Evolutionary conservation across 2,888 invertebrate species (phyloP).

Genomic region (Ypsolopha sequella): DNA sequence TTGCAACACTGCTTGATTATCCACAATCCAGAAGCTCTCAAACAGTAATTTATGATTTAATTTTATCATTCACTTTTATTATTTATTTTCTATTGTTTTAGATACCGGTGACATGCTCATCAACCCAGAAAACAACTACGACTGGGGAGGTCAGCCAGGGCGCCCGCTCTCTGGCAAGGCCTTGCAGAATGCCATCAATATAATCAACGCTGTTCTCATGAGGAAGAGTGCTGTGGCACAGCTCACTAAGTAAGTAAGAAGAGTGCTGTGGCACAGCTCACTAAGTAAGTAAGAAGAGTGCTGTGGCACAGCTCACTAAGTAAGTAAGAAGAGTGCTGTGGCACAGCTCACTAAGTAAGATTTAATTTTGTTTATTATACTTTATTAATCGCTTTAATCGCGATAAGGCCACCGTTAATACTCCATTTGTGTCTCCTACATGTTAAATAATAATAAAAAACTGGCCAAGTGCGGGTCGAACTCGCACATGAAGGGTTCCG

Average conservation of each 20-base stretch:
- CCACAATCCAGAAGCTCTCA: no score
- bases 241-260: conserved; percentile 69
- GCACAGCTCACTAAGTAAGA: conserved; percentile 46
- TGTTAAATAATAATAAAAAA: no score
- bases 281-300: no score
- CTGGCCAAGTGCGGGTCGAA: no score
- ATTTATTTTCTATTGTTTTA: conserved; percentile 17
- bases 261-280: no score
- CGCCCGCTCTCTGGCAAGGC: conserved; percentile 34
- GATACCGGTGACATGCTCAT: conserved; percentile 59
- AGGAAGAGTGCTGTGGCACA: conserved; percentile 73
- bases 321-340: conserved; percentile 71
- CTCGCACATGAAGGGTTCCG: no score
- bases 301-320: conserved; percentile 72
- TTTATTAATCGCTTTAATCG: conserved; percentile 9
- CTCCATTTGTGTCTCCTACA: no score
- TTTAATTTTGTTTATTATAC: not conserved
- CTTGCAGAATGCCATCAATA: conserved; percentile 75
- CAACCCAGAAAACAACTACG: conserved; percentile 55
- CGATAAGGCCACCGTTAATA: no score
- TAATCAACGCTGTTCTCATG: conserved; percentile 76
- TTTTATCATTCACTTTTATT: not conserved
- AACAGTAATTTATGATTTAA: not conserved
- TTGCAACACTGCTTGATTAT: no score
- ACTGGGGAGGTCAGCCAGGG: conserved; percentile 45